Base-by-base conservation (phyloP, 2,797 vertebrate species). In the Orientallactaga sibirica region DNA sequence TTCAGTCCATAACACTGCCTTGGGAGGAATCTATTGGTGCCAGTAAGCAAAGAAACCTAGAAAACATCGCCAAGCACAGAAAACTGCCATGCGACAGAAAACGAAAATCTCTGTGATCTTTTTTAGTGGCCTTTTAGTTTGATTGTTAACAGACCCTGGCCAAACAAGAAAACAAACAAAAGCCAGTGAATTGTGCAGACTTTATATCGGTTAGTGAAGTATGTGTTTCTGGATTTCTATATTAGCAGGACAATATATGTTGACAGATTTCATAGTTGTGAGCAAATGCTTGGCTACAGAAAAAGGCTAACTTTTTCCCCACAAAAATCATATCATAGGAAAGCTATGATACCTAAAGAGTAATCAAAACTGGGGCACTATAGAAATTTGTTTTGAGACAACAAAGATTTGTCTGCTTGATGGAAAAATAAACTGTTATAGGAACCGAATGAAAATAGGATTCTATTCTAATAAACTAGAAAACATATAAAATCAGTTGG, bases 361-460 rank as follows among this genome's bases (percentile, higher is more conserved):
- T 86, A 91, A 78, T 73, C 14, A 82, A 71, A 62, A 82, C 43
- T 74, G 64, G 33, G 90, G 10, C n/a, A 91, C 62, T 70, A 43
- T 66, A 90, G 27, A 94, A 74, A 81, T 80, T 90, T 92, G 93
- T 96, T 93, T 58, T 86, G 48, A 90, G 64, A 88, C 27, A 76
- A 93, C 29, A 83, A 83, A 86, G 15, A 92, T 66, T 93, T 94
- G 7, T 74, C 33, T 90, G 29, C 37, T 24, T 90, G n/a, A 48
- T 76, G 25, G 82, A 92, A 86, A 94, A 77, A 75, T 19, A 93
- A 96, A 85, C 33, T 55, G 15, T 93, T 91, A n/a, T 4, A 85
- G 5, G 11, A 84, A 71, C 85, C 93, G 94, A 91, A 89, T 85
- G 70, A 95, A 96, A 95, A 95, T 78, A 93, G 33, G 24, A 77